Percentiles rank a stretch among this genome's conserved stretches.
These are phyloP conservation scores for Cyrtonyx montezumae DNA, from an alignment of 2,113 vertebrate species.

Conservation along the genomic window DNA sequence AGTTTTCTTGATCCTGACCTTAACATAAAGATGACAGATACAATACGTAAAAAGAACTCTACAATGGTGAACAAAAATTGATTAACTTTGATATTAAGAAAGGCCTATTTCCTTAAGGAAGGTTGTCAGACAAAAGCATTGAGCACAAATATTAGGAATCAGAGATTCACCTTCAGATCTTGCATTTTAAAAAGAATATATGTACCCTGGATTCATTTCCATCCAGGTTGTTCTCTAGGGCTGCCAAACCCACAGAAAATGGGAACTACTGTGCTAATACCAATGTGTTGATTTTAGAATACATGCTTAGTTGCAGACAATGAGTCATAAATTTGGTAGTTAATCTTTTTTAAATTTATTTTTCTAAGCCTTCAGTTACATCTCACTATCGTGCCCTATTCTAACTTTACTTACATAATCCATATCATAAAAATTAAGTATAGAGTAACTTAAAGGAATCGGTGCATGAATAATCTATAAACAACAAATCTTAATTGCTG, in stretches of 20 bases:
- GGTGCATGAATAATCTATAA: neutral
- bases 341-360: neutral
- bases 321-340: neutral
- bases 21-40: neutral
- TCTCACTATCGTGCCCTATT: neutral
- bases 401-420: neutral
- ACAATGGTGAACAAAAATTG: neutral
- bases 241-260: neutral
- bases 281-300: neutral
- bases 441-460: neutral
- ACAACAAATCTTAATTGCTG: neutral
- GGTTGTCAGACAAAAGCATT: neutral
- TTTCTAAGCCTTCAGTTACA: neutral
- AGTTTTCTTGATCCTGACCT: neutral
- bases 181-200: neutral
- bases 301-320: accelerated
- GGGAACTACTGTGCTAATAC: neutral
- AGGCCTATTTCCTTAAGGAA: neutral
- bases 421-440: neutral
- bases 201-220: neutral
- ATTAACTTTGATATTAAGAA: neutral
- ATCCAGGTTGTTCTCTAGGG: neutral
- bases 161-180: neutral
- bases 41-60: neutral
- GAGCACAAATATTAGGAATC: neutral